A percentile compares a stretch with the other conserved stretches of the same genome.
phyloP scores from a whole-genome alignment of 1,140 invertebrate genomes.

The Drosophila nigromelanica region DNA sequence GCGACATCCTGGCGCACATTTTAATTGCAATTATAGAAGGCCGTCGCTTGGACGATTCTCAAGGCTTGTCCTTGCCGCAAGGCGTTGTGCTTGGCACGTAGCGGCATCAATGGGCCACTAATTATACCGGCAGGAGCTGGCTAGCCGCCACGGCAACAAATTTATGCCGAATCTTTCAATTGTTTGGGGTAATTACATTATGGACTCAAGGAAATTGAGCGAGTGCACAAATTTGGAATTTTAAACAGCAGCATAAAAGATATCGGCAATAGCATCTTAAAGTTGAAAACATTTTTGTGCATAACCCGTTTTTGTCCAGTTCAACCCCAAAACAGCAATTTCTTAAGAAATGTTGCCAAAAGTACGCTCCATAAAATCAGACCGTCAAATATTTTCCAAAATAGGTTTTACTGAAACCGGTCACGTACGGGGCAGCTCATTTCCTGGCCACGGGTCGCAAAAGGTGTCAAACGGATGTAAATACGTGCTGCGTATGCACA shows the following conservation, averaged over 20 bases:
- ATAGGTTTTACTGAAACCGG: constrained; percentile 54
- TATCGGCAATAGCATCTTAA: constrained; percentile 37
- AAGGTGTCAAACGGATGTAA: constrained; percentile 80
- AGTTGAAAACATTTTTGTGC: constrained; percentile 2
- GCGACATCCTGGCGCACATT: constrained; percentile 53
- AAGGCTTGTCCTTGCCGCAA: constrained; percentile 71
- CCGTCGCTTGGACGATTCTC: constrained; percentile 12
- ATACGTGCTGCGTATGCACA: constrained; percentile 75
- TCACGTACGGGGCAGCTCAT: constrained; percentile 78
- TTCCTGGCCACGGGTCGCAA: constrained; percentile 71
- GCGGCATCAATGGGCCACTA: constrained; percentile 60
- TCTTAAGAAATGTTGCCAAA: constrained; percentile 32
- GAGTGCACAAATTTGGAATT: constrained; percentile 80
- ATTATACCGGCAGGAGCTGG: constrained; percentile 68
- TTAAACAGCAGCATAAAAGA: constrained; percentile 56
- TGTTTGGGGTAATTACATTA: constrained; percentile 77
- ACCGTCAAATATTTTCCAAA: constrained; percentile 37
- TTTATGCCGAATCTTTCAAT: constrained; percentile 69
- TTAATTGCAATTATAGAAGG: constrained; percentile 79
- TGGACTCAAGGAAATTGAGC: constrained; percentile 82
- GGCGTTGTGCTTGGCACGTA: constrained; percentile 71
- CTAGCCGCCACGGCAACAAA: constrained; percentile 29
- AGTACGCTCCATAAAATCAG: constrained; percentile 36
- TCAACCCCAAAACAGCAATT: neutral
- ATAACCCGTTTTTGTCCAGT: constrained; percentile 13